Evolutionary conservation across 37 sponge, comb jelly and placozoan genomes (phyloP).

Genomic region (Bolinopsis microptera): DNA sequence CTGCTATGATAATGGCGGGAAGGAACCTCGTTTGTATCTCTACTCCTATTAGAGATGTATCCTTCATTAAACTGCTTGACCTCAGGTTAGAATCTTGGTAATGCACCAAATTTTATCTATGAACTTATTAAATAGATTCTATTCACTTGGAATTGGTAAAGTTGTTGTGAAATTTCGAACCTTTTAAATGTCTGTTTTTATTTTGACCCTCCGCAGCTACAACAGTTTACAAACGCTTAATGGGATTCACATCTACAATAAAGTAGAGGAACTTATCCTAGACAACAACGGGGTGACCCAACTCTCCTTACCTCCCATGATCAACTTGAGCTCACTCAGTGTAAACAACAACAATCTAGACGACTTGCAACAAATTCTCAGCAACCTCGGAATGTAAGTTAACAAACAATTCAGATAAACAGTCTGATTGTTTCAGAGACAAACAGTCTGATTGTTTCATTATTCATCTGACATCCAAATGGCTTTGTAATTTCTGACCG

Average conservation of each 20-base stretch:
- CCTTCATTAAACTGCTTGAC: background rate
- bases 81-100: background rate
- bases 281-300: background rate
- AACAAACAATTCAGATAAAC: too few species aligned
- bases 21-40: background rate
- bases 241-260: background rate
- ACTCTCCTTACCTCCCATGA: background rate
- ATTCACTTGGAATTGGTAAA: too few species aligned
- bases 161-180: too few species aligned
- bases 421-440: too few species aligned
- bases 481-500: background rate
- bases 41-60: background rate
- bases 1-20: background rate
- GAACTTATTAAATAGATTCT: too few species aligned
- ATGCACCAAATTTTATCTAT: too few species aligned
- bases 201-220: background rate
- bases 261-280: background rate
- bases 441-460: too few species aligned
- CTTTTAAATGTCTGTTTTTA: too few species aligned
- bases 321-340: background rate
- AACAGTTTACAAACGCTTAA: background rate
- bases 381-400: background rate
- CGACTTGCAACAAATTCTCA: background rate
- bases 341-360: background rate
- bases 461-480: too few species aligned